These are phyloP conservation scores for Corythornis madagascariensis DNA, from an alignment of 2,113 vertebrate species.

Conservation along the genomic window DNA sequence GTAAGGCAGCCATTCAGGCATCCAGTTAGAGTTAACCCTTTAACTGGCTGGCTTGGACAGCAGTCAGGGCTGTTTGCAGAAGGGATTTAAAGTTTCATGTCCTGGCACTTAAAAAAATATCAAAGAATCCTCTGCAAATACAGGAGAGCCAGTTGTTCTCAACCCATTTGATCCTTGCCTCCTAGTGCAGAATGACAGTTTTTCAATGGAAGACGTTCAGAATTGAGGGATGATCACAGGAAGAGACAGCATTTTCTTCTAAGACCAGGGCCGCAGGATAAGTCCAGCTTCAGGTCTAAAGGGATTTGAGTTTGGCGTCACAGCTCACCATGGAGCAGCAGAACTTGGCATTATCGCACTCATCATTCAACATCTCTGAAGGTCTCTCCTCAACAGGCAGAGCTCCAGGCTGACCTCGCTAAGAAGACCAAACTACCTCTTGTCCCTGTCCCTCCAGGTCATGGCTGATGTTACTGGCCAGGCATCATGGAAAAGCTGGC, in stretches of 20 bases:
- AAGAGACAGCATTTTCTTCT: slow-evolving; percentile 31
- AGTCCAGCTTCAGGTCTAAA: slow-evolving; percentile 41
- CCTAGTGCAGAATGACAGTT: neutral
- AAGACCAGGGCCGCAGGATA: neutral
- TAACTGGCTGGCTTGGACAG: slow-evolving; percentile 54
- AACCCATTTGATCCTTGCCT: slow-evolving; percentile 41
- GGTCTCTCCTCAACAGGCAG: slow-evolving; percentile 29
- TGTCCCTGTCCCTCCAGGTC: slow-evolving; percentile 50
- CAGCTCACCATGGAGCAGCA: slow-evolving; percentile 31
- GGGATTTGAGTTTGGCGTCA: neutral
- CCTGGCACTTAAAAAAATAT: slow-evolving; percentile 66
- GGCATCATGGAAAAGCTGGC: slow-evolving; percentile 38
- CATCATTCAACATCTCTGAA: slow-evolving; percentile 14
- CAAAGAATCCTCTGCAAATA: slow-evolving; percentile 60
- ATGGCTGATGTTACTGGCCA: slow-evolving; percentile 44
- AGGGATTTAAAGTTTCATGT: slow-evolving; percentile 55
- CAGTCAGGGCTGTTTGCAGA: slow-evolving; percentile 39
- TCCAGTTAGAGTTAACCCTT: slow-evolving; percentile 67
- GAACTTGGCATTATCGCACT: neutral
- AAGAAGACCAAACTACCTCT: slow-evolving; percentile 55
- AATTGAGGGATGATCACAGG: neutral
- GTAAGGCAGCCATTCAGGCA: slow-evolving; percentile 78
- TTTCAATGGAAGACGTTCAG: neutral
- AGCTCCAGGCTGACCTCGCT: neutral
- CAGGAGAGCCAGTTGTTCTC: slow-evolving; percentile 47